Base-by-base conservation (phyloP, 2,797 vertebrate genomes). In the Denticeps clupeoides region DNA sequence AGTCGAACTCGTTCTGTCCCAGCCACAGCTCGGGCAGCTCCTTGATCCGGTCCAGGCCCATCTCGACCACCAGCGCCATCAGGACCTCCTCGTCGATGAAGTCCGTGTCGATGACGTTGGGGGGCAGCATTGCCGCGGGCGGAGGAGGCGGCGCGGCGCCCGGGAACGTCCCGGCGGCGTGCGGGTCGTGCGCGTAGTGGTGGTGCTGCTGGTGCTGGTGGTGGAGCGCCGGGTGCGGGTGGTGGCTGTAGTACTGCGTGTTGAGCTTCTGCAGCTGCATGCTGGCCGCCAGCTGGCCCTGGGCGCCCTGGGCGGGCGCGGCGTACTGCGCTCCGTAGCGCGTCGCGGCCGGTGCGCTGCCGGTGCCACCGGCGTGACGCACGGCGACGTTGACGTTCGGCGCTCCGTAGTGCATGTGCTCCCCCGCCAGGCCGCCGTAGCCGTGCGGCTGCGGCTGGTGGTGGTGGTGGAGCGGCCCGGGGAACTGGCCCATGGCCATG, bases 211-310 rank as follows among this genome's bases (percentile, higher is more conserved):
- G n/a, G n/a, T n/a, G n/a, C n/a, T n/a, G n/a, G n/a, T n/a, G n/a
- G n/a, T n/a, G n/a, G n/a, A n/a, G n/a, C 24, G 82, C 71, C 52
- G 85, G 87, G 2, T 85, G 84, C 31, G 59, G 26, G 59, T 84
- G 86, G 68, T 89, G 86, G 64, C 78, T 82, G 75, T 88, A 89
- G 77, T 89, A 89, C 69, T 87, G 87, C 67, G 87, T 88, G 72
- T 88, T 89, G 50, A 89, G 84, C 84, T 89, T 89, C 72, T 89
- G 87, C 67, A 89, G 73, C 75, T 89, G 87, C 86, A 89, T 87
- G 65, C 87, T 89, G 55, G 87, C 87, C 28, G 84, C 84, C 51
- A 89, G 79, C 62, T 85, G 87, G 55, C 82, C 87, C 61, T 84
- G 84, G 65, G 75, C 80, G 59, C 71, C 73, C 27, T 82, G 83